phyloP scores from a whole-genome alignment of 1,140 invertebrate genomes.

The Metaphire vulgaris region DNA sequence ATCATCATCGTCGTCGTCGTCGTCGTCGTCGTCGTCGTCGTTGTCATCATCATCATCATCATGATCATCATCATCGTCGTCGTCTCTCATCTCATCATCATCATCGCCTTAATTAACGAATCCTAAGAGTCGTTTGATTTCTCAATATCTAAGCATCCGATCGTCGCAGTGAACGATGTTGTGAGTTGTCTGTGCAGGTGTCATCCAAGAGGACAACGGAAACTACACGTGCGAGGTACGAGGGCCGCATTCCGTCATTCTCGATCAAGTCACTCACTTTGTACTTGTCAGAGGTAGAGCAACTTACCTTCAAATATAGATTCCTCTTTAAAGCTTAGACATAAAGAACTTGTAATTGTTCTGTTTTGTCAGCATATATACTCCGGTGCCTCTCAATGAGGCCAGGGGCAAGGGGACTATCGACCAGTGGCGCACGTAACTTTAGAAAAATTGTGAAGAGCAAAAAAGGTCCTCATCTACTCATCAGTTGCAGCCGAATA shows the following conservation, averaged over 20 bases:
- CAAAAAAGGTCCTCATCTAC: neutral
- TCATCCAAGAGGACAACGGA: neutral
- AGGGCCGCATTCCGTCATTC: neutral
- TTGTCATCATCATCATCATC: conserved; percentile 9
- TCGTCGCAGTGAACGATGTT: neutral
- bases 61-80: neutral
- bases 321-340: neutral
- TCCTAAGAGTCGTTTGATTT: too few relatives aligned
- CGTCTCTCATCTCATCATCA: neutral
- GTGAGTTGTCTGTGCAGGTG: neutral
- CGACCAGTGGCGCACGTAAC: too few relatives aligned
- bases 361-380: neutral
- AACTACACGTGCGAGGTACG: conserved; percentile 9
- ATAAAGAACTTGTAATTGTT: neutral
- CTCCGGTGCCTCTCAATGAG: neutral
- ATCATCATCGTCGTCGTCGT: neutral
- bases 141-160: too few relatives aligned
- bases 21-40: conserved; percentile 6
- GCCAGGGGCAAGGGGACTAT: neutral
- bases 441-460: neutral
- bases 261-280: neutral
- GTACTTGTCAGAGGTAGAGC: conserved; percentile 2
- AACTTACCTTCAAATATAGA: neutral
- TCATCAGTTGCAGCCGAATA: too few relatives aligned
- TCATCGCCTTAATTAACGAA: too few relatives aligned